A percentile compares a stretch with the other conserved stretches of the same genome.
Conservation (phyloP, 1,140 invertebrate species). For the Kradibia gibbosae region DNA sequence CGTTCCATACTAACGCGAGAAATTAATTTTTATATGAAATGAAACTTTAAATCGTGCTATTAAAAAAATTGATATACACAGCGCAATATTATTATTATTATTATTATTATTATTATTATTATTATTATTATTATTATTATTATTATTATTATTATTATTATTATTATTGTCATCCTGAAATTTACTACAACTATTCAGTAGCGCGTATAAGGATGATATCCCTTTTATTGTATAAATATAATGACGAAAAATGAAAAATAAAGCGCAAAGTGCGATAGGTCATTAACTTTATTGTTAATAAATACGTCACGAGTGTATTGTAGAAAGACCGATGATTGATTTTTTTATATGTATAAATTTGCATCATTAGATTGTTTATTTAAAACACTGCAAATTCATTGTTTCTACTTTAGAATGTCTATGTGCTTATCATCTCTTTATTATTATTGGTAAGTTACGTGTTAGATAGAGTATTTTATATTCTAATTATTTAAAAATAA, state of each 20-base stretch:
- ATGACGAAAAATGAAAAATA: constrained; percentile 55
- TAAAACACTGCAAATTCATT: background rate
- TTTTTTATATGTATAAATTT: background rate
- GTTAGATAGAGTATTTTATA: background rate
- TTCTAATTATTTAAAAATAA: too few species aligned
- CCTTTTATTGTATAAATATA: constrained; percentile 67
- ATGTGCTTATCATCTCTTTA: background rate
- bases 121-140: constrained; percentile 50
- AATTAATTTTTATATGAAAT: constrained; percentile 51
- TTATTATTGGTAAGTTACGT: background rate
- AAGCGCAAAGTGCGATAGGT: constrained; percentile 61
- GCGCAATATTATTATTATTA: constrained; percentile 55
- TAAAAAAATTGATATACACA: constrained; percentile 40
- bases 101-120: constrained; percentile 44
- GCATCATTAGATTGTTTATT: background rate
- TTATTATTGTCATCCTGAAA: constrained; percentile 46
- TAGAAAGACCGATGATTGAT: constrained; percentile 44
- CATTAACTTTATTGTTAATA: constrained; percentile 70
- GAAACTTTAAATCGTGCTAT: constrained; percentile 41
- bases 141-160: constrained; percentile 50
- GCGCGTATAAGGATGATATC: constrained; percentile 62
- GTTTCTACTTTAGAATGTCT: background rate
- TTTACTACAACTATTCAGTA: constrained; percentile 56
- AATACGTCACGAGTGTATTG: constrained; percentile 64
- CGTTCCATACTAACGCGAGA: constrained; percentile 48